Evolutionary conservation across 2,797 vertebrate species (phyloP), one percentile per base, ranked within the genome.

Genomic region (Typhlichthys subterraneus): DNA sequence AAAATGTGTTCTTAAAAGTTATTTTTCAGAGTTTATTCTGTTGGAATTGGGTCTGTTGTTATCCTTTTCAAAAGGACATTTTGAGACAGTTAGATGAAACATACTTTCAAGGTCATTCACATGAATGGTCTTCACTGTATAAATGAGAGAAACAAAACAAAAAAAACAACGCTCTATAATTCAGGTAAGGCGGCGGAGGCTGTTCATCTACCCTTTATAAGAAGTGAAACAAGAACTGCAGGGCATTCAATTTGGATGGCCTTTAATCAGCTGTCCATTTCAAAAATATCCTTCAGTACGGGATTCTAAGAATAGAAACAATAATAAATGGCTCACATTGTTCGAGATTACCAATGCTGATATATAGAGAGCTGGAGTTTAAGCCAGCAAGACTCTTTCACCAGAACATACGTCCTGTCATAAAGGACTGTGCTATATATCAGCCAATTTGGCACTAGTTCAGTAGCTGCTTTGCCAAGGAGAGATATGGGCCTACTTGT

Each of bases 261-360:
- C 77, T 81, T 79, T 80, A 81, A 87, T 91, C 83, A 87, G 80
- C 83, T 87, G 81, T 71, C 70, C 77, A 65, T 81, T 68, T 86
- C 38, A 89, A 72, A 90, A 88, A 91, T 85, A 88, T 81, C 55
- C 53, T 53, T 51, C 77, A 56, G 61, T 59, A 65, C 67, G 59
- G 54, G 33, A 29, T 51, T 45, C 83, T 90, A 89, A 90, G 82
- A 87, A 88, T 90, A 91, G 87, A 53, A 69, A 72, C 67, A 77
- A 73, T 80, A 81, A 85, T 79, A 76, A 78, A 83, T 87, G 80
- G 73, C 66, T 75, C 50, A 76, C 80, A 76, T 90, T 90, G 87
- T 89, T 89, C 78, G 69, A 66, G 77, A 61, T 81, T 85, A 77
- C 82, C 76, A 72, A 51, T 69, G 75, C 70, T 68, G 82, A 88